Evolutionary conservation across 2,113 vertebrate genomes (phyloP).

Genomic region (Promerops cafer): DNA sequence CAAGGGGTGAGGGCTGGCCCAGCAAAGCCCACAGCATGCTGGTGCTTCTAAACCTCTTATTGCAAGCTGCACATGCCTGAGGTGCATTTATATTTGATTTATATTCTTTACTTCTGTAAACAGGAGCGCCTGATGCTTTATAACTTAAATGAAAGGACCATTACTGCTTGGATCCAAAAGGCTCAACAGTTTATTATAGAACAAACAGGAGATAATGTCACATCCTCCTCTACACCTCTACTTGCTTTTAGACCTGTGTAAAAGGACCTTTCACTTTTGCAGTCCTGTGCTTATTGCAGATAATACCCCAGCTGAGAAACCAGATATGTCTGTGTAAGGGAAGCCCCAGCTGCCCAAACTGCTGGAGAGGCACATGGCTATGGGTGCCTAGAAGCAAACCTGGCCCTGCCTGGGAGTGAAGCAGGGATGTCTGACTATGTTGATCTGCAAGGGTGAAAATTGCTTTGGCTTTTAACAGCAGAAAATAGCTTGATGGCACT

Average conservation of each 20-base stretch:
- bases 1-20: background rate
- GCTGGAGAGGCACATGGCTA: background rate
- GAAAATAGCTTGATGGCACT: background rate
- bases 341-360: background rate
- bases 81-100: background rate
- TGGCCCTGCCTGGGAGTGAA: background rate
- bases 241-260: background rate
- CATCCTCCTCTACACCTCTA: background rate
- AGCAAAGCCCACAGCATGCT: background rate
- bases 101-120: background rate
- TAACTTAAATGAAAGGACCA: background rate
- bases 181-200: background rate
- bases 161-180: background rate
- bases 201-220: background rate
- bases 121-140: background rate
- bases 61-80: background rate
- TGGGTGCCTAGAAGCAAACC: background rate
- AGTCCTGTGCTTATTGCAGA: background rate
- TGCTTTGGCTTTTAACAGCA: background rate
- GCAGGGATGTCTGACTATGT: background rate
- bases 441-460: background rate
- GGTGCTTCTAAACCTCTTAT: background rate
- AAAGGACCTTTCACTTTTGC: background rate
- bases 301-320: background rate
- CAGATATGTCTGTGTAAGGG: fast-evolving